Percentiles rank a stretch among this genome's conserved stretches.
These are phyloP conservation scores for Drosophila putrida DNA, from an alignment of 2,888 invertebrate genomes.

Conservation along the genomic window DNA sequence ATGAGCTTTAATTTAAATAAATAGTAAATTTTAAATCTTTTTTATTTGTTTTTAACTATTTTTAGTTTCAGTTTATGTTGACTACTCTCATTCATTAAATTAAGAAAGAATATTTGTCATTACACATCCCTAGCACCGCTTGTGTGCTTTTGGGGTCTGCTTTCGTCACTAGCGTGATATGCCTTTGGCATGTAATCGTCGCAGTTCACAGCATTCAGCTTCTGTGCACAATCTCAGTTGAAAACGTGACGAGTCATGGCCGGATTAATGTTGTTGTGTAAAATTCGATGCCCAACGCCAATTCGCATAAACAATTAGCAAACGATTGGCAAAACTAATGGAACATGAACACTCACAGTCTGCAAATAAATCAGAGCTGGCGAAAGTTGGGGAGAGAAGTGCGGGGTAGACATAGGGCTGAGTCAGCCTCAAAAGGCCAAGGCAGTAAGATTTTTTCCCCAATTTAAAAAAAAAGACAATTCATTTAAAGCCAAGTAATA, in stretches of 20 bases:
- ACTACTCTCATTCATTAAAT: too few relatives aligned
- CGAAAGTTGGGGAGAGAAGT: neutral
- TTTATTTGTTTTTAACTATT: too few relatives aligned
- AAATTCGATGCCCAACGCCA: slow-evolving; percentile 36
- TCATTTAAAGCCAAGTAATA: slow-evolving; percentile 26
- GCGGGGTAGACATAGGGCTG: slow-evolving; percentile 15
- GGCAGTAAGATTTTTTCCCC: slow-evolving; percentile 29
- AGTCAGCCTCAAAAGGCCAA: slow-evolving; percentile 37
- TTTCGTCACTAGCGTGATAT: too few relatives aligned
- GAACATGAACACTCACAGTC: slow-evolving; percentile 33
- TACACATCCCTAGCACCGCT: neutral
- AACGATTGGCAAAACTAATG: slow-evolving; percentile 67
- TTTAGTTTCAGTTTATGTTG: too few relatives aligned
- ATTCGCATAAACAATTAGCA: slow-evolving; percentile 67
- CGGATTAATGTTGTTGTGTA: slow-evolving; percentile 51
- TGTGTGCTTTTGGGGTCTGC: neutral
- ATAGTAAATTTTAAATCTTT: too few relatives aligned
- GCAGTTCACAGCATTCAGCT: slow-evolving; percentile 42
- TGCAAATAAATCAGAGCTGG: slow-evolving; percentile 18
- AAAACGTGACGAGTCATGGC: slow-evolving; percentile 54
- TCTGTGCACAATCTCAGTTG: neutral
- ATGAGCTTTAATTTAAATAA: too few relatives aligned
- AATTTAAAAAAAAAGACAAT: too few relatives aligned
- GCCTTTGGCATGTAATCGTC: neutral
- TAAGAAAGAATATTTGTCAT: too few relatives aligned